A percentile compares a stretch with the other conserved stretches of the same genome.
phyloP scores from a whole-genome alignment of 2,113 vertebrate species.

The Phaethon lepturus region DNA sequence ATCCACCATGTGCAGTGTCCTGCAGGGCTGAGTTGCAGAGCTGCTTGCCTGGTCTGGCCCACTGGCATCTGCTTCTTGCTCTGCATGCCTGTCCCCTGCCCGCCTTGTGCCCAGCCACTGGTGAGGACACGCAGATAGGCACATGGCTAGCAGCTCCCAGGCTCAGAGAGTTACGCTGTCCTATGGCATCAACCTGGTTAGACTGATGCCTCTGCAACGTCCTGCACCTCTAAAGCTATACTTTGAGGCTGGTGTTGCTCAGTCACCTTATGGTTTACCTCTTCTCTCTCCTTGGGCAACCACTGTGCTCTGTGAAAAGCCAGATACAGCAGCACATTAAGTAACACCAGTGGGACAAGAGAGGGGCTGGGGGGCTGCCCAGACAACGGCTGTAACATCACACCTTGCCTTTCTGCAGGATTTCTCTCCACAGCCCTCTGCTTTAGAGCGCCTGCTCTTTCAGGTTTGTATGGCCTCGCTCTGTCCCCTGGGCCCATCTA shows the following conservation, averaged over 20 bases:
- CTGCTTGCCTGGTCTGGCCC: neutral
- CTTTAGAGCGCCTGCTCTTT: slow-evolving; percentile 73
- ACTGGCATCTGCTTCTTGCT: neutral
- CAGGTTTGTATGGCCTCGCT: slow-evolving; percentile 80
- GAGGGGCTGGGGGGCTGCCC: neutral
- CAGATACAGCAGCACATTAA: neutral
- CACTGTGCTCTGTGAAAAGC: neutral
- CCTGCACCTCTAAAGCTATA: neutral
- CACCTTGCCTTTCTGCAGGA: slow-evolving; percentile 78
- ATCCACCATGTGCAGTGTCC: accelerated
- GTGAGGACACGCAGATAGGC: neutral
- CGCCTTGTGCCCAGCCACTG: neutral
- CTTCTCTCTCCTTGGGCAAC: neutral
- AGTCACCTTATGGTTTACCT: neutral
- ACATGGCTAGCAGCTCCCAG: neutral
- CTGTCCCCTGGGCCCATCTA: neutral
- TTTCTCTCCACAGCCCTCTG: slow-evolving; percentile 77
- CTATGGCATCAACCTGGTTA: accelerated
- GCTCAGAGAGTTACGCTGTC: neutral
- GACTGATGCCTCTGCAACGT: neutral
- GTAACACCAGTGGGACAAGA: neutral
- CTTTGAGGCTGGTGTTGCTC: neutral
- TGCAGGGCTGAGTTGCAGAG: neutral
- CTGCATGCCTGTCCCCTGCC: neutral
- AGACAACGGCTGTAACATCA: neutral